phyloP scores from a whole-genome alignment of 2,797 vertebrate species.

The Hozukius guyotensis region DNA sequence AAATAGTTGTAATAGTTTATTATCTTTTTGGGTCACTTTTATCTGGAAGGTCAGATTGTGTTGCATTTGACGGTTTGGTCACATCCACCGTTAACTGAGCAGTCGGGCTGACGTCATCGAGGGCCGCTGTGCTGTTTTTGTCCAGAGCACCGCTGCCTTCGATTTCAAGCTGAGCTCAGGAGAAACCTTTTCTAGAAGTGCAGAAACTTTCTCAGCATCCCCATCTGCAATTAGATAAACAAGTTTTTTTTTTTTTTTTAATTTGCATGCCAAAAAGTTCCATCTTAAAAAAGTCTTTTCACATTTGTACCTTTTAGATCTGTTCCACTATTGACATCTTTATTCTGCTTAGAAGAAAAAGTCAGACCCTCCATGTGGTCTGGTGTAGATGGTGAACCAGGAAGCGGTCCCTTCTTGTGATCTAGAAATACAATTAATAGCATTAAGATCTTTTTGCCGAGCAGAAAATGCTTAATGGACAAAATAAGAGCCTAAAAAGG shows the following conservation, averaged over 20 bases:
- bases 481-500: neutral
- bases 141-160: neutral
- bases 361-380: neutral
- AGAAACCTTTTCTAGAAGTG: neutral
- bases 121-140: neutral
- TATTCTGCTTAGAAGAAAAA: neutral
- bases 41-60: neutral
- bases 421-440: neutral
- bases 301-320: slow-evolving; percentile 13
- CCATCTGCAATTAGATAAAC: neutral
- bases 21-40: slow-evolving; percentile 22
- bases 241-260: too few species aligned
- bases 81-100: neutral
- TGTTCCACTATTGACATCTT: rapidly evolving
- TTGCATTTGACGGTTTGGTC: neutral
- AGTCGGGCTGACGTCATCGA: rapidly evolving
- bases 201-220: neutral
- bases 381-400: neutral
- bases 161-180: neutral
- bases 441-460: neutral
- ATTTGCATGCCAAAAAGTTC: rapidly evolving
- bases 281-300: rapidly evolving
- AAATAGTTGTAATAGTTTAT: slow-evolving; percentile 29
- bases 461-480: neutral
- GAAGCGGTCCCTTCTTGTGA: slow-evolving; percentile 12